These are phyloP conservation scores for Tauraco erythrolophus DNA, from an alignment of 2,113 vertebrate species.

Conservation along the genomic window DNA sequence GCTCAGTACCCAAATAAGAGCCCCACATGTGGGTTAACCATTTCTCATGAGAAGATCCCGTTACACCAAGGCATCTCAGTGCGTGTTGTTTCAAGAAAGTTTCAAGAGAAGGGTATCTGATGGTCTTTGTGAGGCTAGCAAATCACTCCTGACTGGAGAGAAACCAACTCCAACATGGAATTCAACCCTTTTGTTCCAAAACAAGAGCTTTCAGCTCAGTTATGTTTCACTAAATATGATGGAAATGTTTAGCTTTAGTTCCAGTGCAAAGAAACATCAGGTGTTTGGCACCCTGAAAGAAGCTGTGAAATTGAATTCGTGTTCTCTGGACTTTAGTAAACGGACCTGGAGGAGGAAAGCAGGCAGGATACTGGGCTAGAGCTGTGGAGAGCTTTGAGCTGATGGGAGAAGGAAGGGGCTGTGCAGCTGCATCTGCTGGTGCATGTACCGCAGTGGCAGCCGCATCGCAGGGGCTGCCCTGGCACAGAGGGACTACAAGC, in stretches of 20 bases:
- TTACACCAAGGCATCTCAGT: not conserved
- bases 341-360: not conserved
- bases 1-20: not conserved
- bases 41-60: not conserved
- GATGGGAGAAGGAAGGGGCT: not conserved
- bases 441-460: rapidly evolving
- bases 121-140: not conserved
- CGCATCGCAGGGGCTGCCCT: not conserved
- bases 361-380: not conserved
- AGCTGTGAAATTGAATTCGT: slow-evolving; percentile 38
- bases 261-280: slow-evolving; percentile 20
- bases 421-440: not conserved
- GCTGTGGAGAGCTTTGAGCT: not conserved
- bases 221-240: not conserved
- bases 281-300: slow-evolving; percentile 37
- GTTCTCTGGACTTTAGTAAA: not conserved
- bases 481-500: not conserved
- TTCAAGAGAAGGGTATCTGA: not conserved
- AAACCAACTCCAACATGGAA: not conserved
- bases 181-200: not conserved
- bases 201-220: not conserved
- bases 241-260: slow-evolving; percentile 41
- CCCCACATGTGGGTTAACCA: not conserved
- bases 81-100: not conserved
- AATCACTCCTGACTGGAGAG: not conserved